These are phyloP conservation scores for Diadumene lineata DNA, from an alignment of 92 coral and sea anemone species.

Conservation along the genomic window DNA sequence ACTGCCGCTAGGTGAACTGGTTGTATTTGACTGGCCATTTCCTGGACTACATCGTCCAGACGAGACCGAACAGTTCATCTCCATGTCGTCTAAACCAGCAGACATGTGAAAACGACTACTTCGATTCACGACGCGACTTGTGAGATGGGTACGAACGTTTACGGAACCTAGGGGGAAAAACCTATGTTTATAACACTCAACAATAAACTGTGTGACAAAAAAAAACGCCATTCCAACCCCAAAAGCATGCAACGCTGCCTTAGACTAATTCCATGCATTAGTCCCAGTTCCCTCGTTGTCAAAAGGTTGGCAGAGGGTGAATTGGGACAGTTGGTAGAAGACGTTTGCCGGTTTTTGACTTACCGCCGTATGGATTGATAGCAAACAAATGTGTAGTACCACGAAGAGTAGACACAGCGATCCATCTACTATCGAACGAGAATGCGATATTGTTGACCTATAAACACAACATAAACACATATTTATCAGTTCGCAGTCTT, in stretches of 20 bases:
- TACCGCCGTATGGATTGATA: slow-evolving; percentile 96
- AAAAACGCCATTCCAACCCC: no score
- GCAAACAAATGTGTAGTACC: slow-evolving; percentile 97
- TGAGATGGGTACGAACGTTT: slow-evolving; percentile 91
- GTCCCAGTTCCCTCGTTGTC: no score
- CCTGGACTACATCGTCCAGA: slow-evolving; percentile 76
- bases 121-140: slow-evolving; percentile 95
- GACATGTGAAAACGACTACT: slow-evolving; percentile 98
- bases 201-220: no score
- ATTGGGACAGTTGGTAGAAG: no score
- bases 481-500: no score
- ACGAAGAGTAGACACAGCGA: slow-evolving; percentile 83
- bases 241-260: no score
- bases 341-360: no score
- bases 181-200: background rate
- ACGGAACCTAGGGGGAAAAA: slow-evolving; percentile 62
- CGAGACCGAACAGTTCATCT: slow-evolving; percentile 33
- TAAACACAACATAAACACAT: background rate
- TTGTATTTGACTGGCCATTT: slow-evolving; percentile 45
- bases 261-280: no score
- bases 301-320: no score
- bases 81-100: slow-evolving; percentile 97
- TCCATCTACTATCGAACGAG: slow-evolving; percentile 92
- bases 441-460: slow-evolving; percentile 89
- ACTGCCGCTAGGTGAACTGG: slow-evolving; percentile 90